A percentile compares a stretch with the other conserved stretches of the same genome.
Evolutionary conservation across 1,140 invertebrate species (phyloP).

Genomic region (Cherax destructor): DNA sequence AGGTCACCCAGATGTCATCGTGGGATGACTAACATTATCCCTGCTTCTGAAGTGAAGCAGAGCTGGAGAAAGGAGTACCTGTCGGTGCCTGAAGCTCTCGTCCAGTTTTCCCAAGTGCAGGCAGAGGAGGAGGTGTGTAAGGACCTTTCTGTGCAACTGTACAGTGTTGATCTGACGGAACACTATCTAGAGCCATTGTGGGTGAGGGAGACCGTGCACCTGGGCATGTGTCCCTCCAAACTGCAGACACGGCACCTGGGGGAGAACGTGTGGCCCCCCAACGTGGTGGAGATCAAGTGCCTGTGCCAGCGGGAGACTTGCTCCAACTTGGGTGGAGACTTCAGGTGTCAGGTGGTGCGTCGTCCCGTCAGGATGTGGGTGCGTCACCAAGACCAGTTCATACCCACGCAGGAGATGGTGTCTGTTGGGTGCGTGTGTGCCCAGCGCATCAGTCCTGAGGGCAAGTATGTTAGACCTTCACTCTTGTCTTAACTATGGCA

Average conservation of each 20-base stretch:
- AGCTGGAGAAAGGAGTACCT: constrained; percentile 39
- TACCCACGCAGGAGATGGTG: constrained; percentile 40
- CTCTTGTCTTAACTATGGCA: background rate
- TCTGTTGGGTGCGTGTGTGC: constrained; percentile 58
- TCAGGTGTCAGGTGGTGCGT: constrained; percentile 53
- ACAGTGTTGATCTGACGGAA: constrained; percentile 35
- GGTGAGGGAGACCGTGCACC: constrained; percentile 29
- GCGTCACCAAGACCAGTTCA: constrained; percentile 23
- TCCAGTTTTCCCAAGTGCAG: constrained; percentile 49
- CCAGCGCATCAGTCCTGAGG: constrained; percentile 25
- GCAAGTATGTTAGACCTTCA: background rate
- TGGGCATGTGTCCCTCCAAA: constrained; percentile 67
- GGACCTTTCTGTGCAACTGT: constrained; percentile 55
- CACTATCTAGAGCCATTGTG: constrained; percentile 45
- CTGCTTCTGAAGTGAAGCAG: constrained; percentile 23
- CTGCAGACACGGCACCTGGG: constrained; percentile 48
- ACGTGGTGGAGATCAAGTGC: constrained; percentile 59
- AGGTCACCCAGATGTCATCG: constrained; percentile 16
- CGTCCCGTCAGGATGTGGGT: constrained; percentile 50
- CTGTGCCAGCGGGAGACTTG: constrained; percentile 53
- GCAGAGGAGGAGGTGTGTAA: constrained; percentile 28
- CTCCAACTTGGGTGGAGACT: constrained; percentile 55
- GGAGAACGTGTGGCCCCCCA: constrained; percentile 46
- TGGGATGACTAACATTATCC: background rate
- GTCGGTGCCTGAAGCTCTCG: constrained; percentile 32